These are phyloP conservation scores for Dipodomys spectabilis DNA, from an alignment of 2,113 vertebrate species.

Conservation along the genomic window DNA sequence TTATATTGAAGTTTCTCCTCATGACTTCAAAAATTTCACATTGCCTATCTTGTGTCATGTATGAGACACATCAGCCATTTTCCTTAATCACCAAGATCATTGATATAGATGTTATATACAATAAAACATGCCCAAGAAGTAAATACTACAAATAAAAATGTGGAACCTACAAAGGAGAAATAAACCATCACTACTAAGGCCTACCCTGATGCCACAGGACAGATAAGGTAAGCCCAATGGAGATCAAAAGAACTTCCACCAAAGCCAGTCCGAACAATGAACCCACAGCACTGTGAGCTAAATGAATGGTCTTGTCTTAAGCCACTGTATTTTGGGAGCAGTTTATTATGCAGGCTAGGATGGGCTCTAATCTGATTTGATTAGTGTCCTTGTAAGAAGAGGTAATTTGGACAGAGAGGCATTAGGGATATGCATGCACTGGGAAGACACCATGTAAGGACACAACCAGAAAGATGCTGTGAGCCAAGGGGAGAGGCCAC, in stretches of 20 bases:
- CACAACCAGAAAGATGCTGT: not conserved
- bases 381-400: not conserved
- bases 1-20: not conserved
- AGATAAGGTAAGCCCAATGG: not conserved
- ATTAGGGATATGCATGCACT: not conserved
- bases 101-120: not conserved
- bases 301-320: constrained; percentile 9
- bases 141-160: not conserved
- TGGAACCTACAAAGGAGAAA: not conserved
- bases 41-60: not conserved
- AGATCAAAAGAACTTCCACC: not conserved
- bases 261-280: not conserved
- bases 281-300: not conserved
- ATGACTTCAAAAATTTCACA: not conserved
- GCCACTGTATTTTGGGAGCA: not conserved
- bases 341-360: not conserved
- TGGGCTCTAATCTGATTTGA: not conserved
- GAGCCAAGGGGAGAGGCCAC: not conserved
- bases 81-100: not conserved
- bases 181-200: not conserved
- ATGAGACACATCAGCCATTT: not conserved
- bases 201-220: not conserved
- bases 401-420: not conserved
- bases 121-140: not conserved
- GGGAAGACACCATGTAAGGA: not conserved